These are phyloP conservation scores for Etia nguti DNA, from an alignment of 2,113 vertebrate species.

Conservation along the genomic window DNA sequence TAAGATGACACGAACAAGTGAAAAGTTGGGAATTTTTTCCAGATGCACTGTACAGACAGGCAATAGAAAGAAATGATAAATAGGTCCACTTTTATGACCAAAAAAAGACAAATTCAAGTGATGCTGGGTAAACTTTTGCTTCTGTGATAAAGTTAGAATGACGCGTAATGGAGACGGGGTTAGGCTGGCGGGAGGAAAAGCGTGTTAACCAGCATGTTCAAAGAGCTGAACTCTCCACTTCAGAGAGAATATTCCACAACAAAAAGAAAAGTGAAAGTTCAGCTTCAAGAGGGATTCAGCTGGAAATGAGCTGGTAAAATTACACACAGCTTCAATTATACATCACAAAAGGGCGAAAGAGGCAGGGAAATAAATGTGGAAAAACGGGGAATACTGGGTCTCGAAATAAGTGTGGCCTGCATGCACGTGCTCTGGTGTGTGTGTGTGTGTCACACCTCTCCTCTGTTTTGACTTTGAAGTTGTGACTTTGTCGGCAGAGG, in stretches of 20 bases:
- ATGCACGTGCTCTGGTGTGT: not conserved
- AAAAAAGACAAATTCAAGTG: not conserved
- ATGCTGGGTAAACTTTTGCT: not conserved
- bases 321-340: conserved; percentile 56
- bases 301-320: conserved; percentile 28
- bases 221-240: conserved; percentile 25
- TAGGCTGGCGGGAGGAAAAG: not conserved
- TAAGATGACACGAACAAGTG: not conserved
- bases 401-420: not conserved
- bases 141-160: not conserved
- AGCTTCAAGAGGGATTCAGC: conserved; percentile 36
- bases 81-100: not conserved
- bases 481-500: conserved; percentile 54
- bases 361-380: conserved; percentile 2
- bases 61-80: not conserved
- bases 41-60: not conserved
- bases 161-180: not conserved
- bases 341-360: conserved; percentile 48
- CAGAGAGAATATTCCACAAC: conserved; percentile 39
- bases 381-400: not conserved
- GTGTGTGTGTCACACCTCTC: not conserved
- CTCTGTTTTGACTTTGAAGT: conserved; percentile 63
- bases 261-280: conserved; percentile 33
- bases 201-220: conserved; percentile 21
- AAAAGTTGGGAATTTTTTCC: not conserved